These are phyloP conservation scores for Dermochelys coriacea DNA, from an alignment of 2,797 vertebrate genomes.

Conservation along the genomic window DNA sequence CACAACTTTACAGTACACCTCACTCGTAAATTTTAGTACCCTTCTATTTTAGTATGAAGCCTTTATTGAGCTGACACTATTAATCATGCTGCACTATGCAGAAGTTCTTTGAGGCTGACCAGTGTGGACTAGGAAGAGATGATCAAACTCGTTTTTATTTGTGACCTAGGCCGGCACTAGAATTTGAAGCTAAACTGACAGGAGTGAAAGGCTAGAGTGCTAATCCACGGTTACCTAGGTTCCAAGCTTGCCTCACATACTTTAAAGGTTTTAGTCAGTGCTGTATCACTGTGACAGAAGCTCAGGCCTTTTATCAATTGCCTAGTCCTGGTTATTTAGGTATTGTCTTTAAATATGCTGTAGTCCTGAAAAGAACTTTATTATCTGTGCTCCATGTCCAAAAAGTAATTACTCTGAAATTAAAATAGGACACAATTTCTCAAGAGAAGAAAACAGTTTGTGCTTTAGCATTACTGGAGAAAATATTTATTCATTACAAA, in stretches of 20 bases:
- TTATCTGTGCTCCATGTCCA: constrained; percentile 34
- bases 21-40: background rate
- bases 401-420: constrained; percentile 57
- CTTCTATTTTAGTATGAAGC: background rate
- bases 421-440: constrained; percentile 42
- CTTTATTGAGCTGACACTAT: constrained; percentile 1
- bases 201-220: constrained; percentile 16
- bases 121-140: constrained; percentile 19
- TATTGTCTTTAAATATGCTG: constrained; percentile 53
- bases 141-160: constrained; percentile 30
- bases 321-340: constrained; percentile 36
- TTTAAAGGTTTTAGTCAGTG: background rate
- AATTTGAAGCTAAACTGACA: background rate
- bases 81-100: background rate
- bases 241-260: background rate
- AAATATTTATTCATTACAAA: background rate
- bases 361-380: constrained; percentile 18
- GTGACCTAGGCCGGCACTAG: background rate
- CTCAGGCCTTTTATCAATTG: constrained; percentile 33
- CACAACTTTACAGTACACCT: background rate
- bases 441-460: background rate
- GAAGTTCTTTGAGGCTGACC: constrained; percentile 15
- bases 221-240: constrained; percentile 16
- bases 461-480: background rate
- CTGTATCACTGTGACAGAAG: background rate